Conservation (phyloP, 1,140 invertebrate species). For the Anastrepha obliqua region DNA sequence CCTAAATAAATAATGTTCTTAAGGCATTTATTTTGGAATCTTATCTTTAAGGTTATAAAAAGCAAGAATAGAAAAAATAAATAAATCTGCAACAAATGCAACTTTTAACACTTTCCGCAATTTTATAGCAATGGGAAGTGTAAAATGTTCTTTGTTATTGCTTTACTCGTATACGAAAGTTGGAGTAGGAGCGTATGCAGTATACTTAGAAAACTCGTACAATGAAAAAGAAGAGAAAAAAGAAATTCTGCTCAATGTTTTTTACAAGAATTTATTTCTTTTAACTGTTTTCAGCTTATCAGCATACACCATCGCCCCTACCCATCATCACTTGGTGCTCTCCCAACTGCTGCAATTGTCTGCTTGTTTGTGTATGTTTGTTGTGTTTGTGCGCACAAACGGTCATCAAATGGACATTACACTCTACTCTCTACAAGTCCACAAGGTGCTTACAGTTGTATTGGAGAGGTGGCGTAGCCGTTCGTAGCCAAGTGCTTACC, state of each 20-base stretch:
- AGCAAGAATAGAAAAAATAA: conserved; percentile 9
- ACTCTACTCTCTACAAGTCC: background rate
- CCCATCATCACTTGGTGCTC: background rate
- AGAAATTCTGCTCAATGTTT: background rate
- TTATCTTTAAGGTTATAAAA: conserved; percentile 53
- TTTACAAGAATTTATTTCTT: conserved; percentile 49
- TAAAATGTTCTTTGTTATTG: conserved; percentile 54
- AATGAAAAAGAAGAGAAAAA: conserved; percentile 23
- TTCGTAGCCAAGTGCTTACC: background rate
- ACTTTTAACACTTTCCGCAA: conserved; percentile 51
- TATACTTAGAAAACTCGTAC: background rate
- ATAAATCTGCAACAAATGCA: conserved; percentile 40
- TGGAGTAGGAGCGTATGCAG: background rate
- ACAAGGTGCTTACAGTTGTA: conserved; percentile 2
- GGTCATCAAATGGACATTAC: conserved; percentile 51
- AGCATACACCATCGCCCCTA: conserved; percentile 55
- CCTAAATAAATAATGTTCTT: conserved; percentile 43
- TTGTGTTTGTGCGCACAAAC: background rate
- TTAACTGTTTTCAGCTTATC: conserved; percentile 53
- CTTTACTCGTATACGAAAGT: background rate
- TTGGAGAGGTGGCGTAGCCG: background rate
- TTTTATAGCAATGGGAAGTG: conserved; percentile 58
- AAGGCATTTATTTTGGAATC: conserved; percentile 35
- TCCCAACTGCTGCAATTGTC: background rate
- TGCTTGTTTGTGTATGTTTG: background rate